phyloP scores from a whole-genome alignment of 2,888 invertebrate species.

The Xylota segnis region DNA sequence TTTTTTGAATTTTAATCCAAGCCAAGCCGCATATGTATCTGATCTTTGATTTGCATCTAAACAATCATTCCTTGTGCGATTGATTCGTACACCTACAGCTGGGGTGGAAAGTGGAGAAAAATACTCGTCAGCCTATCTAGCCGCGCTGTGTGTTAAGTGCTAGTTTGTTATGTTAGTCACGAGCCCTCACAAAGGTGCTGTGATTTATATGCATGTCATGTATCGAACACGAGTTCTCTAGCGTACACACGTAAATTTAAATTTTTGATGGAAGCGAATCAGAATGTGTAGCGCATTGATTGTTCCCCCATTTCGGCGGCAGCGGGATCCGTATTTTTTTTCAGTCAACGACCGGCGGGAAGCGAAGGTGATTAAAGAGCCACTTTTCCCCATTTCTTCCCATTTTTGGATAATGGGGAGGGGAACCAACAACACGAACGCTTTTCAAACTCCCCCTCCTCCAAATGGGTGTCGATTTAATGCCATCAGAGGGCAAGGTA shows the following conservation, averaged over 20 bases:
- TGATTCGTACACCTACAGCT: constrained; percentile 11
- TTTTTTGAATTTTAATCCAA: constrained; percentile 9
- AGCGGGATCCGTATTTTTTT: neutral
- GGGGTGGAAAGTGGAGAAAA: neutral
- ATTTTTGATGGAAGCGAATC: constrained; percentile 61
- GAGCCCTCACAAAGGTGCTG: constrained; percentile 41
- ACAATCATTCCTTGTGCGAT: constrained; percentile 3
- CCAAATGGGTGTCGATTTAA: constrained; percentile 19
- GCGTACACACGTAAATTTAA: constrained; percentile 67
- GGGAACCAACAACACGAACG: neutral
- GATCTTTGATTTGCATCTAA: constrained; percentile 25
- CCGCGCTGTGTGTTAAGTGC: neutral
- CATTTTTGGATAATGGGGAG: constrained; percentile 7
- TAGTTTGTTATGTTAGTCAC: constrained; percentile 55
- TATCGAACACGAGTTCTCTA: constrained; percentile 63
- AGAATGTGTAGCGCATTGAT: constrained; percentile 47
- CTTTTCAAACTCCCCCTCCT: constrained; percentile 11
- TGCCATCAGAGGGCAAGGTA: neutral
- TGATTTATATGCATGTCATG: constrained; percentile 71
- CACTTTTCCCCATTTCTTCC: constrained; percentile 31
- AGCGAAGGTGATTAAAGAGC: constrained; percentile 55
- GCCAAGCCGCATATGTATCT: constrained; percentile 11
- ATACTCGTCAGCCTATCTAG: neutral
- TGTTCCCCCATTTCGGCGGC: constrained; percentile 10
- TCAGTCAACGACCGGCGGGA: constrained; percentile 16